Evolutionary conservation across 1,140 invertebrate genomes (phyloP), one percentile per base, ranked within the genome.

Genomic region (Helicoverpa zea): DNA sequence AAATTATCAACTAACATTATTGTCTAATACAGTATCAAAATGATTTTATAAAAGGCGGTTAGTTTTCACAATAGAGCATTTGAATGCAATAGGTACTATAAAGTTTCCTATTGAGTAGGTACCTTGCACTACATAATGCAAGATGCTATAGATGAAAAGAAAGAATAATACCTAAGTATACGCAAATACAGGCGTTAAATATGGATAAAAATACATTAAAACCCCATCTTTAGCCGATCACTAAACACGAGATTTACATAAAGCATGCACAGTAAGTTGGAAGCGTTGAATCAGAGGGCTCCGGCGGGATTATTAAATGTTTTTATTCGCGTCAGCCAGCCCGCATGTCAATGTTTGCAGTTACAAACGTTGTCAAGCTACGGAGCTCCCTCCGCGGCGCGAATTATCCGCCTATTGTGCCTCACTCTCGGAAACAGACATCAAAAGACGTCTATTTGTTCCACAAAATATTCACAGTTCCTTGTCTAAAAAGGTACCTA

Each of bases 261-360:
- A 77, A 77, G 66, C 54, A 77, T 77, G 51, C 49, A 43, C 7
- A 23, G 47, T 59, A 68, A 81, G 66, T 73, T 80, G 68, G 78
- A 83, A 81, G 79, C 76, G 18, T 51, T 18, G 70, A 54, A 16
- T 82, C 79, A 47, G 54, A 68, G 68, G 78, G 73, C 35, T 43
- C 35, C 5, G 61, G 79, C 80, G 81, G 82, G 82, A 83, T 83
- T 81, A 72, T 43, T 43, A 43, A 43, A 61, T 81, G 74, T 84
- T 89, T 88, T 85, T 86, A 80, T 87, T 81, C 74, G n/a, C 35
- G 23, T 77, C 74, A n/a, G 74, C 23, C 23, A 52, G 82, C 88
- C 87, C 88, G 88, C 87, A 89, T 89, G 82, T 51, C 82, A 56
- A 49, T 89, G 87, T 89, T 90, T 89, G 86, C 80, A 86, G 82